Evolutionary conservation across 2,888 invertebrate genomes (phyloP).

Genomic region (Chironomus tentans): DNA sequence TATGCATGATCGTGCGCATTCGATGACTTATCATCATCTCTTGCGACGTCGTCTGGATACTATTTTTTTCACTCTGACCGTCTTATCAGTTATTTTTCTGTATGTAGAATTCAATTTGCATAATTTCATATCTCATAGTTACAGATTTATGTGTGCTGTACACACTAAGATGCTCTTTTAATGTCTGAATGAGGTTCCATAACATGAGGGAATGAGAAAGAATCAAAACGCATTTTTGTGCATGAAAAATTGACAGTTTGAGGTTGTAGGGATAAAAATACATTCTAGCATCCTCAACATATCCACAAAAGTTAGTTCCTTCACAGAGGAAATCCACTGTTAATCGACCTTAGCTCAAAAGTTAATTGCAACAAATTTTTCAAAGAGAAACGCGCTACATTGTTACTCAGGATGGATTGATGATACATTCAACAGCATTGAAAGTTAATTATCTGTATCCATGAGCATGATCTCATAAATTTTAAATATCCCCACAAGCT

Average conservation of each 20-base stretch:
- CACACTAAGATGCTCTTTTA: not conserved
- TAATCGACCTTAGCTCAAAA: too few species aligned
- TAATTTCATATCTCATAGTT: not conserved
- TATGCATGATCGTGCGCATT: not conserved
- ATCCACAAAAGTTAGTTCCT: too few species aligned
- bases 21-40: not conserved
- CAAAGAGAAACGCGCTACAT: not conserved
- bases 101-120: slow-evolving; percentile 14
- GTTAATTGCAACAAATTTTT: too few species aligned
- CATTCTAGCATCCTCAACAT: too few species aligned
- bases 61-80: not conserved
- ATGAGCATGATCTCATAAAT: slow-evolving; percentile 14
- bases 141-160: not conserved
- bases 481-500: not conserved
- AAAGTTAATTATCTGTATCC: slow-evolving; percentile 22
- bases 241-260: too few species aligned
- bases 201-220: too few species aligned
- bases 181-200: too few species aligned
- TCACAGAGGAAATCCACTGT: too few species aligned
- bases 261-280: too few species aligned
- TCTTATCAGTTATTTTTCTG: not conserved
- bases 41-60: not conserved
- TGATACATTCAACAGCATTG: not conserved
- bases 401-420: not conserved
- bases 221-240: too few species aligned